Evolutionary conservation across 2,888 invertebrate species (phyloP), one percentile per base, ranked within the genome.

Genomic region (Nemotelus nigrinus): DNA sequence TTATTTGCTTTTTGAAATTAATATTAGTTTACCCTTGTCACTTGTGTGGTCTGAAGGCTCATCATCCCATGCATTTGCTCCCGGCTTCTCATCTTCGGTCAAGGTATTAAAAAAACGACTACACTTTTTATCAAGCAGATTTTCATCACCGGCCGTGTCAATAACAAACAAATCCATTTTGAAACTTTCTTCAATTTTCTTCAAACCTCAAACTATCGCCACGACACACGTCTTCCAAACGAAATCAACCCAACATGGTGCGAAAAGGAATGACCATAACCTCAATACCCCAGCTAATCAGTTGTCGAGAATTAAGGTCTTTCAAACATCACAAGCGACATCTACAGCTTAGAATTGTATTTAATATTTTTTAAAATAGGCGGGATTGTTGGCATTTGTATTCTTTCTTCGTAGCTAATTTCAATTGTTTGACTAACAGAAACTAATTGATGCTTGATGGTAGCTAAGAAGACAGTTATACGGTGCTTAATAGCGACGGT

Each of bases 121-220:
- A 39, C 63, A 43, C 50, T 25, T 58, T 64, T 70, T 25, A 25
- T 81, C 48, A 5, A 84, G 77, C 6, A 86, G 80, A 65, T 83
- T 80, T n/a, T 83, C 80, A 74, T 86, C 83, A 3, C 86, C 85
- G n/a, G 79, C 78, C 1, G 84, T 83, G 79, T 86, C 86, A 6
- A 85, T 58, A 55, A 84, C 81, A 81, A 86, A 86, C 25, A 85
- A 80, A 68, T 84, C 82, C 86, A 86, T 85, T 78, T 2, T 25
- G 10, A 53, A 5, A 10, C 63, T 53, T 53, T 79, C 75, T 57
- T 44, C 25, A 63, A 57, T 53, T 50, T 50, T 50, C 5, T 50
- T 50, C 53, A 7, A 53, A 7, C 1, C 6, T 10, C 10, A 10
- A 53, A 10, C 6, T 7, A 53, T 53, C 10, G 1, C 53, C 53